phyloP scores from a whole-genome alignment of 2,113 vertebrate genomes.

The Oreochromis aureus region DNA sequence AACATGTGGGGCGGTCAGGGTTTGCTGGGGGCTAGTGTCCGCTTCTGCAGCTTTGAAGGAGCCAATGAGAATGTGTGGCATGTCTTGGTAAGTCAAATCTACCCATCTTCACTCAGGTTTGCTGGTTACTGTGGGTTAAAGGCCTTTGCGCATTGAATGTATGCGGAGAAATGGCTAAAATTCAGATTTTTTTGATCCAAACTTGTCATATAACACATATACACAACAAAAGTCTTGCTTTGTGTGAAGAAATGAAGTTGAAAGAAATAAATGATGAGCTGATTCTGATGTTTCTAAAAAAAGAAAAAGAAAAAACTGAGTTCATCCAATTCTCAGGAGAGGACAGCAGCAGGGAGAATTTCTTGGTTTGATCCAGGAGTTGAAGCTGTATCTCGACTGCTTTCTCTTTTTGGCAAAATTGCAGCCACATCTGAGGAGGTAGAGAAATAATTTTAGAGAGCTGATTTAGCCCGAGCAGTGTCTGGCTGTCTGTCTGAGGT shows the following conservation, averaged over 20 bases:
- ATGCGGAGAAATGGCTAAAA: neutral
- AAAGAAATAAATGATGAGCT: neutral
- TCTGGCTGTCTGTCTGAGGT: neutral
- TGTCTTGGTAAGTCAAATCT: conserved; percentile 79
- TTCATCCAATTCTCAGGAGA: neutral
- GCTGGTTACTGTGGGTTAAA: neutral
- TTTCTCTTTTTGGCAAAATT: neutral
- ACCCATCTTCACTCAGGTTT: neutral
- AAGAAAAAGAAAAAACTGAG: neutral
- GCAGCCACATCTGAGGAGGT: neutral
- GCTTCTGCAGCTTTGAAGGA: conserved; percentile 93
- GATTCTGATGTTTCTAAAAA: neutral
- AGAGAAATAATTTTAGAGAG: neutral
- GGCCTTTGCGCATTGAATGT: neutral
- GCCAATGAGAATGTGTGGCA: conserved; percentile 93
- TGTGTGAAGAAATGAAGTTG: neutral
- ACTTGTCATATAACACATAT: neutral
- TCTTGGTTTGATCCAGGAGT: neutral
- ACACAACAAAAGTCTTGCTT: neutral
- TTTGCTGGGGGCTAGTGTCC: conserved; percentile 89
- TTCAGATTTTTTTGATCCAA: accelerated
- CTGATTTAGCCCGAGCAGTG: neutral
- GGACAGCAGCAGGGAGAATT: neutral
- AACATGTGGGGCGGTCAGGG: conserved; percentile 98
- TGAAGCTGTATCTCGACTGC: neutral